Evolutionary conservation across 2,888 invertebrate genomes (phyloP).

Genomic region (Volucella inflata): DNA sequence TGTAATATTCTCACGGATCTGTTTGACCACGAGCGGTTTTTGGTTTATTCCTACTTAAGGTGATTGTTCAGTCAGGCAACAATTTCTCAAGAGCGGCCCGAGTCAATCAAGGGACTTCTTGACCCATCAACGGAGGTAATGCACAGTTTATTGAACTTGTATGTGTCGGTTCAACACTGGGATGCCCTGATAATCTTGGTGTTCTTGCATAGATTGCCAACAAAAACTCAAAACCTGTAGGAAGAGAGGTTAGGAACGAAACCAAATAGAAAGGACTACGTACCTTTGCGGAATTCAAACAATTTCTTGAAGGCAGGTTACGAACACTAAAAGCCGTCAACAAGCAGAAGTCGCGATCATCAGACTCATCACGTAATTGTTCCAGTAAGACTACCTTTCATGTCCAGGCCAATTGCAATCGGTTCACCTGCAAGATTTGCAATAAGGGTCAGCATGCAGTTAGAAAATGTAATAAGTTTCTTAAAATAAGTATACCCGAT

Average conservation of each 20-base stretch:
- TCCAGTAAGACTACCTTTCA: too few species aligned
- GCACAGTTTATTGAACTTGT: neutral
- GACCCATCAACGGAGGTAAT: constrained; percentile 12
- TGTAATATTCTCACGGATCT: constrained; percentile 8
- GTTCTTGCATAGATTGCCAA: constrained; percentile 11
- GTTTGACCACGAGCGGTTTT: constrained; percentile 6
- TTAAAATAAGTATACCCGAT: neutral
- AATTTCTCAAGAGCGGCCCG: neutral
- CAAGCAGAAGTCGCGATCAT: too few species aligned
- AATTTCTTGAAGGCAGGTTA: too few species aligned
- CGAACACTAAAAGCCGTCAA: too few species aligned
- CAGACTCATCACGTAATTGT: too few species aligned
- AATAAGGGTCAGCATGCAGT: neutral
- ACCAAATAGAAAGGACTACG: too few species aligned
- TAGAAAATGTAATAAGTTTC: neutral
- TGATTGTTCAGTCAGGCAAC: constrained; percentile 8
- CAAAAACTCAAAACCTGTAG: neutral
- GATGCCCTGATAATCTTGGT: constrained; percentile 5
- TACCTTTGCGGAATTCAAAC: too few species aligned
- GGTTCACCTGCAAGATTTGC: too few species aligned
- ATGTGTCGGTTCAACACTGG: neutral
- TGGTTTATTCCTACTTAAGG: constrained; percentile 3
- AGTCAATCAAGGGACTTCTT: constrained; percentile 1
- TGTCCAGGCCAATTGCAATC: too few species aligned
- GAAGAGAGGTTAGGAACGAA: too few species aligned